Evolutionary conservation across 2,888 invertebrate genomes (phyloP), one percentile per base, ranked within the genome.

Genomic region (Xestia ashworthii): DNA sequence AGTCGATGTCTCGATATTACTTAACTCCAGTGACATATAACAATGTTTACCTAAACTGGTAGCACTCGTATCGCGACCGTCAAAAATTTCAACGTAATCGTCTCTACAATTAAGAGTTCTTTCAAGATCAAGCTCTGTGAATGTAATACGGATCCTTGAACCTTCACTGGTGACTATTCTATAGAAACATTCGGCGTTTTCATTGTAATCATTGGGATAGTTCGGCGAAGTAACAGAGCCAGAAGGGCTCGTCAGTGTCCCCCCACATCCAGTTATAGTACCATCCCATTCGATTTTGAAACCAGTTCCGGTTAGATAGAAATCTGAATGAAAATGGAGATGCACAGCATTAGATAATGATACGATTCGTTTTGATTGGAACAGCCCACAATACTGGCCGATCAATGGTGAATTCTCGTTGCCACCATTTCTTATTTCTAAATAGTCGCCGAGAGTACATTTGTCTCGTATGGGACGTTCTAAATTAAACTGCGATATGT

Each of bases 151-250:
- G 68, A 99, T 96, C n/a, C 95, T 92, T 38, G 98, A 98, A 4
- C 99, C 99, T 46, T 97, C 95, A 81, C 98, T 98, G 0, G 98
- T 97, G 4, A 97, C 96, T 83, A 99, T 98, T 88, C 97, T 98
- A 98, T 99, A 99, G 83, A 97, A 97, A 92, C 99, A 99, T 91
- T 98, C 98, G 0, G 98, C 97, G 85, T 97, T 97, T 73, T 97
- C 97, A 55, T 97, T 95, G 92, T 99, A 99, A 0, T 97, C 94
- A 85, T 97, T 97, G 0, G 99, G 99, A 95, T 99, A 99, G 91
- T 98, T 98, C 1, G 99, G 99, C 0, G 99, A 99, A 14, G 97
- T 97, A 86, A 99, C 98, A 3, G 98, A 97, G 0, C 99, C 99
- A 2, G 95, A 95, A 12, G 98, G 97, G 55, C 98, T 95, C 0